These are phyloP conservation scores for Acomys russatus DNA, from an alignment of 2,797 vertebrate species.

Conservation along the genomic window DNA sequence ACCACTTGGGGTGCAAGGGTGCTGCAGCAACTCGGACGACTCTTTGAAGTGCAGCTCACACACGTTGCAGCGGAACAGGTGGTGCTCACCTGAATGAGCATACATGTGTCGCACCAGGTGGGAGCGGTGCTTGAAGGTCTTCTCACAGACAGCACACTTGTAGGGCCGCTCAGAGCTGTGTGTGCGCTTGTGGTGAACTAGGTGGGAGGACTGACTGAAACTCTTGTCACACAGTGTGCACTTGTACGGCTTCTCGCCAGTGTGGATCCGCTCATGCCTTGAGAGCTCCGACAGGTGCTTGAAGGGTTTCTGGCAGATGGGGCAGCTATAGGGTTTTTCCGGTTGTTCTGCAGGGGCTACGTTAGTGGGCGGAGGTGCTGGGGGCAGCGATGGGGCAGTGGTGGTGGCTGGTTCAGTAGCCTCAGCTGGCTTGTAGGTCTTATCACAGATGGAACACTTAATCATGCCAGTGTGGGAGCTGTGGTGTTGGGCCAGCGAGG, in stretches of 20 bases:
- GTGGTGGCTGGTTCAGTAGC: background rate
- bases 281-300: constrained; percentile 98
- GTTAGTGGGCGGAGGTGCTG: constrained; percentile 83
- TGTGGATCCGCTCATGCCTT: constrained; percentile 97
- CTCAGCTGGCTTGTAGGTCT: constrained; percentile 94
- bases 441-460: constrained; percentile 99
- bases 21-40: constrained; percentile 97
- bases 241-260: constrained; percentile 98
- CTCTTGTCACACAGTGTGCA: constrained; percentile 98
- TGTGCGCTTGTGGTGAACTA: constrained; percentile 98
- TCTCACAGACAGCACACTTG: constrained; percentile 98
- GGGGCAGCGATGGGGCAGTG: constrained; percentile 65
- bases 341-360: constrained; percentile 89
- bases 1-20: constrained; percentile 97
- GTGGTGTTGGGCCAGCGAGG: constrained; percentile 97
- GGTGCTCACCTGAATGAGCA: constrained; percentile 97
- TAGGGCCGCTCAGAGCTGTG: constrained; percentile 98
- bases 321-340: constrained; percentile 97
- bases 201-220: constrained; percentile 98
- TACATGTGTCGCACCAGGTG: constrained; percentile 99
- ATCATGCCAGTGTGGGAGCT: constrained; percentile 95
- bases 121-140: constrained; percentile 99
- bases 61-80: constrained; percentile 97
- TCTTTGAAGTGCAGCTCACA: constrained; percentile 99
- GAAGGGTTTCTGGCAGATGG: constrained; percentile 98